Conservation (phyloP, 2,113 vertebrate genomes). For the Condylura cristata region DNA sequence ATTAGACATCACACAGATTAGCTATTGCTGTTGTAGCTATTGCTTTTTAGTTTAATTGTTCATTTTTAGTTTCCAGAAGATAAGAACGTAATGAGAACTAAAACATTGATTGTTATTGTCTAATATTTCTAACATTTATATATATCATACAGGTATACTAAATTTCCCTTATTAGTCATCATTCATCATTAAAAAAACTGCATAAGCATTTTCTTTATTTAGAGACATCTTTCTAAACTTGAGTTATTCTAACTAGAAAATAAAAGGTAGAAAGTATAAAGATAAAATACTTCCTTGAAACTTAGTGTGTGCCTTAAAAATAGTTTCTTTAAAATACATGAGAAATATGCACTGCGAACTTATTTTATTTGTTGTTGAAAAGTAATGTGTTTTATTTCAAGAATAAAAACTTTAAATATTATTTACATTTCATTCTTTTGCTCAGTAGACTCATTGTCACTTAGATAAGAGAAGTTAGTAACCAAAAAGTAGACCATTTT, state of each 20-base stretch:
- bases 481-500: slow-evolving; percentile 20
- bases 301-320: neutral
- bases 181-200: neutral
- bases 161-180: neutral
- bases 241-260: neutral
- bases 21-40: slow-evolving; percentile 62
- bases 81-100: neutral
- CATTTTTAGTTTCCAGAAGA: slow-evolving; percentile 65
- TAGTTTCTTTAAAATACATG: neutral
- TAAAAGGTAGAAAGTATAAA: neutral
- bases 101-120: slow-evolving; percentile 4
- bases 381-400: neutral
- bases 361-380: neutral
- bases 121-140: no score
- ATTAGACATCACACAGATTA: slow-evolving; percentile 48
- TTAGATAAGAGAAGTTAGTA: neutral
- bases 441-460: neutral
- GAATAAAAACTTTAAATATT: neutral
- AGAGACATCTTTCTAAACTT: neutral
- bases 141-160: neutral
- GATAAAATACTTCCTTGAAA: neutral
- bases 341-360: neutral
- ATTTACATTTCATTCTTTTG: neutral
- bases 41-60: slow-evolving; percentile 60
- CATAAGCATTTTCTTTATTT: slow-evolving; percentile 1